Conservation (phyloP, 2,113 vertebrate species). For the Podilymbus podiceps region DNA sequence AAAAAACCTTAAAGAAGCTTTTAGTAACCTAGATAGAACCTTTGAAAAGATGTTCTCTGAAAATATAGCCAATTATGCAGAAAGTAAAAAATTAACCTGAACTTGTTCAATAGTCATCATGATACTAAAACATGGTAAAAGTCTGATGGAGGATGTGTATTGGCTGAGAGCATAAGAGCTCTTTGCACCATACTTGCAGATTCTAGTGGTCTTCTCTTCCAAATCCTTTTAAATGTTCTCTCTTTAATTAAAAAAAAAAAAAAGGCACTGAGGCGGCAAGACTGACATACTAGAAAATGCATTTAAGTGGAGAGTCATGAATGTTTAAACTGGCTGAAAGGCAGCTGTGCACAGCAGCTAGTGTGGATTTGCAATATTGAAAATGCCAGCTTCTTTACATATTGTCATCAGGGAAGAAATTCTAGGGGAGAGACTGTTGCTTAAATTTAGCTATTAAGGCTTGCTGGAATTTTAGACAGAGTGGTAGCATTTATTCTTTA, state of each 20-base stretch:
- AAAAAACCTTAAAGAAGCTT: background rate
- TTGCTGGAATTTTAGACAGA: background rate
- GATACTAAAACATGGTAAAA: background rate
- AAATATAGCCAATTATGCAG: background rate
- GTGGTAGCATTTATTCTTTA: background rate
- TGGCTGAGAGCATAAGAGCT: background rate
- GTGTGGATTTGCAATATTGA: background rate
- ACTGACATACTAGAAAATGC: slow-evolving; percentile 39
- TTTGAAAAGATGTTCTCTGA: background rate
- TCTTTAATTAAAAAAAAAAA: slow-evolving; percentile 14
- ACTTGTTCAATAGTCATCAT: background rate
- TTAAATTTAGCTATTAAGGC: background rate
- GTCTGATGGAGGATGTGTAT: background rate
- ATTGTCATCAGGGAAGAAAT: background rate
- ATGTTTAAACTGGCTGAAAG: slow-evolving; percentile 65
- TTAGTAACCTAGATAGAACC: background rate
- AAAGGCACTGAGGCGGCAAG: slow-evolving; percentile 23
- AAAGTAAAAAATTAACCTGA: background rate
- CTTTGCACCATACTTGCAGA: background rate
- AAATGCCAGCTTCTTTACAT: background rate
- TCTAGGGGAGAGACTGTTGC: background rate
- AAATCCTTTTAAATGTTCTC: slow-evolving; percentile 36
- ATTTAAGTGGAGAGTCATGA: slow-evolving; percentile 56
- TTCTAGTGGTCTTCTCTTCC: slow-evolving; percentile 2
- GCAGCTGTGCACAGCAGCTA: slow-evolving; percentile 13